Base-by-base conservation (phyloP, 2,888 invertebrate species). In the Apocheima hispidaria region DNA sequence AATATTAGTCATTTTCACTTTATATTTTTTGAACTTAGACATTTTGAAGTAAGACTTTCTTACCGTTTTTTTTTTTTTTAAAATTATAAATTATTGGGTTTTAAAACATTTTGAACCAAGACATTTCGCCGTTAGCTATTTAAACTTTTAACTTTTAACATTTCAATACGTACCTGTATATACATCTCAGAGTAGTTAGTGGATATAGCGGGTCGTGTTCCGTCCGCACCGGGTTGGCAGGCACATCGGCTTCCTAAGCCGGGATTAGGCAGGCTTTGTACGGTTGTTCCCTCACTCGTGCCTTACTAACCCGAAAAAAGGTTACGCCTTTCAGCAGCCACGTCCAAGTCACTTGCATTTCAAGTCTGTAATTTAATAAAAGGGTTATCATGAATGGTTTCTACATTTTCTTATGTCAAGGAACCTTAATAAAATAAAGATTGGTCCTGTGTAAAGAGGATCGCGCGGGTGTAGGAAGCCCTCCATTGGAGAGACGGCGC, bases 231-330 rank as follows among this genome's bases (percentile, higher is more conserved):
- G 40, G 50, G 30, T 40, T 43, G 28, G 49, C 46, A 43, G 50
- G 28, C 72, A 69, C 60, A 77, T 69, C 69, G 81, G 79, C 78
- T 82, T 82, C 78, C 77, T 83, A 84, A 84, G 79, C 82, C 75
- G 67, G 84, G 84, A 78, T 84, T 83, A 83, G 73, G 71, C 70
- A 71, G 69, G 60, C 73, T 80, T 77, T 76, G 63, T 68, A 49
- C 66, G 69, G 71, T 74, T 78, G 65, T 75, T 69, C 58, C 72
- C 63, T 46, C 59, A 63, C 63, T 70, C 66, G 66, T 66, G 70
- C 74, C 72, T 73, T 75, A 72, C 52, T 56, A 56, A 56, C 61
- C 53, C 55, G 40, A 62, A 50, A 60, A 69, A 69, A 78, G 71
- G 75, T 73, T 74, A 74, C 69, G 72, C 55, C 48, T 63, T 51